Base-by-base conservation (phyloP, 2,888 invertebrate species). In the Troglohyphantes excavatus region DNA sequence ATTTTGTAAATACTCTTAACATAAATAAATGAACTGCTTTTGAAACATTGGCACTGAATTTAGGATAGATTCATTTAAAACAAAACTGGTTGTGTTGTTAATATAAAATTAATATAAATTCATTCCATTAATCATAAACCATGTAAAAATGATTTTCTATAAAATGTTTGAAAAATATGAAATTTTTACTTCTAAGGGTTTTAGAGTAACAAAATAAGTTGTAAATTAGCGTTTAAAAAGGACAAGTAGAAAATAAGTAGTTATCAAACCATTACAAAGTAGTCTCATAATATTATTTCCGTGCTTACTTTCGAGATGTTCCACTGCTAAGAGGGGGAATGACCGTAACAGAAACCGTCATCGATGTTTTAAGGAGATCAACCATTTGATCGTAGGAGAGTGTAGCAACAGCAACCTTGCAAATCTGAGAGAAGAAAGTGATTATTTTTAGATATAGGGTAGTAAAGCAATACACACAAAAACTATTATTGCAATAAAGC, bases 311-410 rank as follows among this genome's bases (percentile, higher is more conserved):
- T 92, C 96, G 94, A 1, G 96, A 95, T 65, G 95, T 94, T 65
- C 96, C 96, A 92, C 96, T 96, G 26, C 94, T 94, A 81, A 95
- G 94, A 0, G 97, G 96, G 53, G 96, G 96, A 92, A 97, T 96
- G 87, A 97, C 96, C 88, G 96, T 95, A 46, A 98, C 96, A 63
- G 96, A 97, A 78, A 98, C 97, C 68, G 96, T 96, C 91, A 96
- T 96, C 5, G 97, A 97, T 0, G 97, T 98, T 94, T 98, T 97
- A 89, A 98, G 94, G 92, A 98, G 94, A 94, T 98, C 98, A 43
- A 98, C 97, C 96, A 98, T 97, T 94, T 97, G 97, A 93, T 98
- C 97, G 94, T 98, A 97, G 43, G 96, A 96, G 91, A 98, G 94
- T 0, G 98, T 98, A 3, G 97, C 96, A 33, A 98, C 97, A 39